A percentile compares a stretch with the other conserved stretches of the same genome.
Evolutionary conservation across 2,888 invertebrate species (phyloP).

Genomic region (Unio pictorum): DNA sequence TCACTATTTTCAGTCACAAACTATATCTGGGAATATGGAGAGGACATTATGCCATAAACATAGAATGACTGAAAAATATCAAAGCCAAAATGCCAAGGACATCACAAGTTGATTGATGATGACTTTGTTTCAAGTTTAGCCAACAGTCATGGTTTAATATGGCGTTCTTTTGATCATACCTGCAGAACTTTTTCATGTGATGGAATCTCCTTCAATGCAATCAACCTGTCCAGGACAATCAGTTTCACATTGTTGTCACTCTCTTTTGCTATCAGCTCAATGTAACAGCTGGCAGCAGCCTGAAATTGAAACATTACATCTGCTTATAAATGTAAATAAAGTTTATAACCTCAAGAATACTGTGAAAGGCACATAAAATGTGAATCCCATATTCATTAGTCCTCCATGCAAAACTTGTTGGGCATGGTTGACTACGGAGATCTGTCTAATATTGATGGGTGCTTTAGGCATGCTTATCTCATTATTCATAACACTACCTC

Average conservation of each 20-base stretch:
- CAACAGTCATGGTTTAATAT: no score
- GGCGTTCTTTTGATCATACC: slow-evolving; percentile 44
- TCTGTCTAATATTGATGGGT: background rate
- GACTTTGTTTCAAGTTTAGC: no score
- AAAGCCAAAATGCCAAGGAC: no score
- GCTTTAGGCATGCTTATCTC: background rate
- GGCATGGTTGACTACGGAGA: background rate
- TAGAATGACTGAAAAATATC: no score
- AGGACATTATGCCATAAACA: no score
- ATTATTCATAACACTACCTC: background rate
- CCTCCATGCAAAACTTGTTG: background rate
- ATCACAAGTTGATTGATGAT: no score
- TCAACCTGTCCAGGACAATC: slow-evolving; percentile 94
- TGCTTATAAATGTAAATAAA: background rate
- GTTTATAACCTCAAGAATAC: background rate
- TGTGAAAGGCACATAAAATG: background rate
- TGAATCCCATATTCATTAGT: background rate
- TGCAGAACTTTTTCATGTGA: slow-evolving; percentile 87
- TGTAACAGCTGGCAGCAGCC: slow-evolving; percentile 98
- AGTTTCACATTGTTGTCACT: slow-evolving; percentile 99
- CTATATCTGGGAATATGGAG: no score
- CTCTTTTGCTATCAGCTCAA: slow-evolving; percentile 98
- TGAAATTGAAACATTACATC: slow-evolving; percentile 49
- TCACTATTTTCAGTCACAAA: no score
- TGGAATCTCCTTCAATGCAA: slow-evolving; percentile 86